Evolutionary conservation across 2,888 invertebrate species (phyloP), one percentile per base, ranked within the genome.

Genomic region (Yponomeuta sedellus): DNA sequence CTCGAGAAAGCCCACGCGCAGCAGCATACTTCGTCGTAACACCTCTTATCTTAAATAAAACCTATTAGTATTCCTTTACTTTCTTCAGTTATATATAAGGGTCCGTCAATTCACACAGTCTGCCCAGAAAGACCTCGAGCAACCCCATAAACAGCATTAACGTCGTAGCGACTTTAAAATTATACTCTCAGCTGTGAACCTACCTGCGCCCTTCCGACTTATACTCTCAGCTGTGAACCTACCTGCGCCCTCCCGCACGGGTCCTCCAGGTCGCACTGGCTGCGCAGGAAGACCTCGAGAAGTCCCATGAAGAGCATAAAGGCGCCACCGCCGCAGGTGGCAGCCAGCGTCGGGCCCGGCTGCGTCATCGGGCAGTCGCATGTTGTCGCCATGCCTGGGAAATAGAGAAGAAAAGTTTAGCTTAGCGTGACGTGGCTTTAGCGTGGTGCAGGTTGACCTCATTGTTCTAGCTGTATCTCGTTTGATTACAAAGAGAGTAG

Each of bases 271-370:
- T 97, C 97, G 77, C 97, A 97, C 79, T 97, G 97, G 70, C 96
- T 96, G 66, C 96, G 90, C 67, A 97, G 91, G 83, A 97, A 97
- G 10, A 97, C 97, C 79, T 97, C 97, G 61, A 97, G 92, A 4
- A 97, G 92, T 1, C 97, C 96, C 97, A 97, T 97, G 87, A 97
- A 97, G 61, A 97, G 93, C 96, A 97, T 96, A 82, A 95, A 97
- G 58, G 95, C 94, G 66, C 95, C 94, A 28, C 97, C 97, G 11
- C 97, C 96, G 81, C 97, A 97, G 65, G 96, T 95, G 67, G 95
- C 93, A 57, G 97, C 96, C 74, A 97, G 89, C 64, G 96, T 97
- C 6, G 96, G 97, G n/a, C 97, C 96, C 75, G 96, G 94, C 79
- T 94, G 93, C 70, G 94, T 93, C 85, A 96, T 94, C 70, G 96